A percentile compares a stretch with the other conserved stretches of the same genome.
Evolutionary conservation across 2,888 invertebrate genomes (phyloP).

Genomic region (Rosalia funebris): DNA sequence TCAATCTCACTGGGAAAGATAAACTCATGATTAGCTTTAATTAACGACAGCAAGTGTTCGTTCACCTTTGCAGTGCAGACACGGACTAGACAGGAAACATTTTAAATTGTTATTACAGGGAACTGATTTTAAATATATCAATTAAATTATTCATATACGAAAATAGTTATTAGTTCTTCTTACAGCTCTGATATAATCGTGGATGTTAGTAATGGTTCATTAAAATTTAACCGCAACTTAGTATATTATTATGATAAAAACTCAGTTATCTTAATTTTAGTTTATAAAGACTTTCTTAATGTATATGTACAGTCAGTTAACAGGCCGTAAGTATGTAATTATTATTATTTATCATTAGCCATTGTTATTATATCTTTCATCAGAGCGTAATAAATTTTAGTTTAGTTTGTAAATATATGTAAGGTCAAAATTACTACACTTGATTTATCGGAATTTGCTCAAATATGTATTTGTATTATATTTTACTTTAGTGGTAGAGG

Average conservation of each 20-base stretch:
- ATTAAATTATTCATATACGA: too few species aligned
- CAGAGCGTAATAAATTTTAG: neutral
- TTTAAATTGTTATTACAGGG: too few species aligned
- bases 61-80: too few species aligned
- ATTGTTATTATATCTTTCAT: neutral
- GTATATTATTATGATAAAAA: neutral
- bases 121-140: too few species aligned
- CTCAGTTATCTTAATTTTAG: constrained; percentile 12
- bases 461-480: constrained; percentile 18
- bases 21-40: too few species aligned
- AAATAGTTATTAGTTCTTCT: neutral
- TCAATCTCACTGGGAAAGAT: too few species aligned
- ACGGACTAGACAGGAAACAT: too few species aligned
- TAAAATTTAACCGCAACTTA: too few species aligned
- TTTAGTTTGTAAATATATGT: neutral
- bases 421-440: neutral
- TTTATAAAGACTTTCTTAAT: constrained; percentile 2
- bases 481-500: constrained; percentile 24
- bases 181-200: neutral
- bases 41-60: too few species aligned
- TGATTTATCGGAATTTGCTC: constrained; percentile 21
- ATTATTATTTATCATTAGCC: neutral
- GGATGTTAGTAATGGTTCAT: neutral
- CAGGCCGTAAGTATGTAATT: neutral
- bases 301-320: neutral